A percentile compares a stretch with the other conserved stretches of the same genome.
Conservation (phyloP, 2,113 vertebrate species). For the Odocoileus virginianus region DNA sequence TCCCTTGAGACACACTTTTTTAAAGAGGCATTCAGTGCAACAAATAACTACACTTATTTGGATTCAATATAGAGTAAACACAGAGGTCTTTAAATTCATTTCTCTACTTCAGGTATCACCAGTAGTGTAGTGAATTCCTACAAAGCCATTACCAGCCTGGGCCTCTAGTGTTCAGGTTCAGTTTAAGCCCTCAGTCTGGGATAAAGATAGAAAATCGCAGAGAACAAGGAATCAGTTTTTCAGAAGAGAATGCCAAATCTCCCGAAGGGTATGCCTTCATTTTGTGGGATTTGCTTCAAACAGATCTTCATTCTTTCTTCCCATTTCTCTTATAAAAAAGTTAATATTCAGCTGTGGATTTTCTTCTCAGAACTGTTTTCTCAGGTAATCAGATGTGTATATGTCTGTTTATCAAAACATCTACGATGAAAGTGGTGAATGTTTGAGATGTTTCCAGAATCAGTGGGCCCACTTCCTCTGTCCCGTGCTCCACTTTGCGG, state of each 20-base stretch:
- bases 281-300: not conserved
- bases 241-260: not conserved
- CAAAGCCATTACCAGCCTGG: not conserved
- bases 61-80: not conserved
- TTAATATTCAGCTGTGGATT: not conserved
- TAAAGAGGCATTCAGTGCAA: not conserved
- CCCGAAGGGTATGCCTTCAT: not conserved
- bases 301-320: not conserved
- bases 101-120: not conserved
- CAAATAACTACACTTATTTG: not conserved
- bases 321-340: constrained; percentile 24
- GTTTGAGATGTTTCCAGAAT: constrained; percentile 10
- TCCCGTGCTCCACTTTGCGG: not conserved
- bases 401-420: not conserved
- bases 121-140: not conserved
- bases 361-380: not conserved
- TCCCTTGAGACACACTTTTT: not conserved
- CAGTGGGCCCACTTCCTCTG: not conserved
- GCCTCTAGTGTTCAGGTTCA: not conserved
- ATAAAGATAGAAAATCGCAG: not conserved
- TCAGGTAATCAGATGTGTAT: not conserved
- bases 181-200: not conserved
- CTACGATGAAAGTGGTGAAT: not conserved
- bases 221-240: not conserved
- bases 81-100: not conserved